Conservation (phyloP, 2,797 vertebrate species). For the Lagorchestes hirsutus region DNA sequence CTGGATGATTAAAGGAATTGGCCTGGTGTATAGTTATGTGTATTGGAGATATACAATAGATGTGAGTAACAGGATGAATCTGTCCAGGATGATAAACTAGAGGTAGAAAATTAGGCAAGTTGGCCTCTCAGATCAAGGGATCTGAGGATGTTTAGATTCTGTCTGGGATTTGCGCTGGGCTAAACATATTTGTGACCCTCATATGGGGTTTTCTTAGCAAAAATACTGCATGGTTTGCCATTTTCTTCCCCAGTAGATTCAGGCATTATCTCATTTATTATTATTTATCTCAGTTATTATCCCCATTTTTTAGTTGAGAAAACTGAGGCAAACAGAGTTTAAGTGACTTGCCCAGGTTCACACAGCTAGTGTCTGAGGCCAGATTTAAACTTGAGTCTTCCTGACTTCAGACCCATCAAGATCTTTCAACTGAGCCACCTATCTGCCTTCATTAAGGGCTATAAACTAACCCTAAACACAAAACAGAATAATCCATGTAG, state of each 20-base stretch:
- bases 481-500: too few relatives aligned
- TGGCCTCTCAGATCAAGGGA: background rate
- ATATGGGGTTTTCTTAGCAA: too few relatives aligned
- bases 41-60: background rate
- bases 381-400: background rate
- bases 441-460: too few relatives aligned
- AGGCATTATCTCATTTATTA: too few relatives aligned
- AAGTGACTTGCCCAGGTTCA: background rate
- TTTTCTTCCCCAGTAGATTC: too few relatives aligned
- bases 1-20: background rate
- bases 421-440: too few relatives aligned
- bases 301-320: background rate
- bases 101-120: background rate
- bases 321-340: background rate
- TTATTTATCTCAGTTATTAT: background rate
- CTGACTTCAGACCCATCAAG: background rate
- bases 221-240: too few relatives aligned
- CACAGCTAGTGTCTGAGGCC: background rate
- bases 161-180: background rate
- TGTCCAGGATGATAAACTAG: background rate
- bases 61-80: background rate
- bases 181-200: too few relatives aligned
- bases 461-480: too few relatives aligned
- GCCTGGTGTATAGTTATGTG: background rate
- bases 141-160: background rate